Percentiles rank a stretch among this genome's conserved stretches.
These are phyloP conservation scores for Protaetia brevitarsis DNA, from an alignment of 1,140 invertebrate species.

Conservation along the genomic window DNA sequence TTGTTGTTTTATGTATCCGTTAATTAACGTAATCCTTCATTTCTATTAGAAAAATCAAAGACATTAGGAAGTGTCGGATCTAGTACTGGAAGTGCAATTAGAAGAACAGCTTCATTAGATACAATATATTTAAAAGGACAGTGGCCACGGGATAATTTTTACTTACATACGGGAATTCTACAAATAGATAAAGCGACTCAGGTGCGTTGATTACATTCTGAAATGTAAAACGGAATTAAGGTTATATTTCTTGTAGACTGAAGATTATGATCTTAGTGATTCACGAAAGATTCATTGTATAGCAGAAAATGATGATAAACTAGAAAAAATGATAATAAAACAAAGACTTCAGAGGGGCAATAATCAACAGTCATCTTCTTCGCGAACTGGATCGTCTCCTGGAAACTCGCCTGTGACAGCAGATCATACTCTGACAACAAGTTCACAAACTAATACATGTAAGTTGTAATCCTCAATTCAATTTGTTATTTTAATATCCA, in stretches of 20 bases:
- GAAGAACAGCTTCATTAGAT: constrained; percentile 72
- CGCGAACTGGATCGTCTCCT: constrained; percentile 30
- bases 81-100: constrained; percentile 57
- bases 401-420: constrained; percentile 26
- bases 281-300: constrained; percentile 36
- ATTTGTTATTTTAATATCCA: neutral
- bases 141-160: constrained; percentile 69
- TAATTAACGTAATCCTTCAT: constrained; percentile 3
- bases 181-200: constrained; percentile 76
- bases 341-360: constrained; percentile 36
- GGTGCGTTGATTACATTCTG: constrained; percentile 49
- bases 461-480: constrained; percentile 24
- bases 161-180: constrained; percentile 61
- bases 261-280: constrained; percentile 39
- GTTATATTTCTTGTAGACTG: constrained; percentile 35
- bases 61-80: constrained; percentile 52
- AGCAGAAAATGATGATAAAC: constrained; percentile 37
- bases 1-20: no score
- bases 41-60: constrained; percentile 60
- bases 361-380: constrained; percentile 28
- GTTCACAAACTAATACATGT: constrained; percentile 43
- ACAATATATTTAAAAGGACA: constrained; percentile 74
- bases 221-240: neutral
- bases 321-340: constrained; percentile 34
- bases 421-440: constrained; percentile 34